Base-by-base conservation (phyloP, 2,113 vertebrate genomes). In the Mungos mungo region DNA sequence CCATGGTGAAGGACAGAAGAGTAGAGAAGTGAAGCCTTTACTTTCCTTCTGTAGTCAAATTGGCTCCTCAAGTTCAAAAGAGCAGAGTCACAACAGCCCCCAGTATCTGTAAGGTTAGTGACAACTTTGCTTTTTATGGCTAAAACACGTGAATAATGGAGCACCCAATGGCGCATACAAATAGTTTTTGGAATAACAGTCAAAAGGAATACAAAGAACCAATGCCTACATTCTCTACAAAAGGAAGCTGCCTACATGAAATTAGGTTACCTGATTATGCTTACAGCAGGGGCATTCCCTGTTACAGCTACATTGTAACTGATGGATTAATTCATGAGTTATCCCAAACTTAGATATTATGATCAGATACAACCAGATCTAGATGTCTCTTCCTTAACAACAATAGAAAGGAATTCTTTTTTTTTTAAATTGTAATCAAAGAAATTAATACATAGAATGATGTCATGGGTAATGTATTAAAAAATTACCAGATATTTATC, bases 101-200 rank as follows among this genome's bases (percentile, higher is more conserved):
- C 35, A 38, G 47, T 96, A 77, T 95, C 47, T 87, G 19, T 45
- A 41, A 81, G 38, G n/a, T 94, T 85, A 85, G 25, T 14, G 19
- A 89, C 18, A 97, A 71, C 63, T 92, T 89, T 77, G 25, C 52
- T 96, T 45, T 85, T 65, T 86, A 57, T 87, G 92, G 27, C 81
- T 87, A 65, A 88, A 90, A 27, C 45, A 83, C 66, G n/a, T 76
- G 50, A 84, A 76, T 74, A 84, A 90, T 60, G 52, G 25, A 90
- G 23, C 31, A 41, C 31, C 29, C 50, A 19, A 21, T 63, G 54
- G 19, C 76, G n/a, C 60, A 60, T 82, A 85, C 57, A 93, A 85
- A 92, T 38, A 89, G 35, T 23, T 91, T 97, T 95, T 69, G 57
- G 89, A 81, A 71, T 31, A 93, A 65, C 71, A 92, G 88, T 81